Evolutionary conservation across 2,888 invertebrate genomes (phyloP).

Genomic region (Nomada fucata): DNA sequence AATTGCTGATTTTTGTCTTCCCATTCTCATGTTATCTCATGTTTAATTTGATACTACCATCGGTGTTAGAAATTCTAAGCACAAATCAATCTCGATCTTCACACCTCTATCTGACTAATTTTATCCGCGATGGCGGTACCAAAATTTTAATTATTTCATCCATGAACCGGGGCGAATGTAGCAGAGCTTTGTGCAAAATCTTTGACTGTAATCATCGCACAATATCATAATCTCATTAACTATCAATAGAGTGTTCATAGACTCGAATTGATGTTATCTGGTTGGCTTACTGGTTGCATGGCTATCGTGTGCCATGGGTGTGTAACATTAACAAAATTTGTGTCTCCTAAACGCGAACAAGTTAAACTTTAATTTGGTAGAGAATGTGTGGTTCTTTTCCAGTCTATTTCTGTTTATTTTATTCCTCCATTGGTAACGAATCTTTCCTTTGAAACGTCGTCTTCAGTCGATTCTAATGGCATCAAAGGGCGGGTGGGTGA

Average conservation of each 20-base stretch:
- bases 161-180: background rate
- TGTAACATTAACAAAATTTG: conserved; percentile 51
- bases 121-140: background rate
- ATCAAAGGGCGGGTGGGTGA: background rate
- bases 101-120: conserved; percentile 5
- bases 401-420: conserved; percentile 50
- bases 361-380: conserved; percentile 27
- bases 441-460: conserved; percentile 54
- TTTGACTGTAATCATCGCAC: conserved; percentile 9
- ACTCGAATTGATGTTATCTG: conserved; percentile 53
- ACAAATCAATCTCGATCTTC: conserved; percentile 5
- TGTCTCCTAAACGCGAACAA: conserved; percentile 43
- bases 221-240: conserved; percentile 11
- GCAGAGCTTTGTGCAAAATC: background rate
- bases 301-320: conserved; percentile 67
- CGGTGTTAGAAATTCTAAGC: conserved; percentile 21
- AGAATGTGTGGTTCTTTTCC: conserved; percentile 39
- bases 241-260: conserved; percentile 31
- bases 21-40: background rate
- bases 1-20: background rate
- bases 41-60: background rate
- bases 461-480: background rate
- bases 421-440: conserved; percentile 60
- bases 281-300: conserved; percentile 72
- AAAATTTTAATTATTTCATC: background rate